A percentile compares a stretch with the other conserved stretches of the same genome.
These are phyloP conservation scores for Bombyx huttoni DNA, from an alignment of 2,888 invertebrate species.

Conservation along the genomic window DNA sequence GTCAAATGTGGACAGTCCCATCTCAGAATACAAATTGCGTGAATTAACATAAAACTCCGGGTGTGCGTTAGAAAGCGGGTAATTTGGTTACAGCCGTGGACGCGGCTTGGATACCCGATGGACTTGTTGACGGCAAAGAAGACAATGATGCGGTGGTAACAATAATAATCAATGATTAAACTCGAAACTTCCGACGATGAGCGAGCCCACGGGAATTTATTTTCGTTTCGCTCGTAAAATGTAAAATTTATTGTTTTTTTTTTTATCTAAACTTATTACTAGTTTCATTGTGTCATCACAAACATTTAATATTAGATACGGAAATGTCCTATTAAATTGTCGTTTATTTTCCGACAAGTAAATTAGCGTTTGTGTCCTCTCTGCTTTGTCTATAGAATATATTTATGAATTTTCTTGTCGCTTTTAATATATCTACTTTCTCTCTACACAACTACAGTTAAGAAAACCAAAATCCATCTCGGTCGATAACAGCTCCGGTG, in stretches of 20 bases:
- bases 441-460: too few relatives aligned
- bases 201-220: conserved; percentile 23
- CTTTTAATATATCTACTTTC: too few relatives aligned
- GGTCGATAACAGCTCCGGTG: too few relatives aligned
- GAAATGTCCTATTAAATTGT: too few relatives aligned
- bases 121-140: conserved; percentile 38
- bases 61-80: conserved; percentile 72
- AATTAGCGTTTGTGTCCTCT: too few relatives aligned
- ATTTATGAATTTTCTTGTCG: too few relatives aligned
- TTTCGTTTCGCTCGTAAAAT: conserved; percentile 21
- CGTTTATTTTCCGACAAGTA: too few relatives aligned
- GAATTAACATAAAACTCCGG: conserved; percentile 68
- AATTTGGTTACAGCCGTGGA: conserved; percentile 64
- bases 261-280: conserved; percentile 1
- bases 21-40: conserved; percentile 61
- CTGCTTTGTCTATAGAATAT: too few relatives aligned
- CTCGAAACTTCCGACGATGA: conserved; percentile 48
- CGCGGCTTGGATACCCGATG: conserved; percentile 52
- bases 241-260: conserved; percentile 13
- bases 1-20: conserved; percentile 66
- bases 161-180: conserved; percentile 53
- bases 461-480: too few relatives aligned
- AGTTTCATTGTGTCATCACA: not conserved
- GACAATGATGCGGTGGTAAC: conserved; percentile 37
- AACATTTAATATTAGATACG: not conserved